Evolutionary conservation across 1,140 invertebrate species (phyloP).

Genomic region (Drosophila tropicalis): DNA sequence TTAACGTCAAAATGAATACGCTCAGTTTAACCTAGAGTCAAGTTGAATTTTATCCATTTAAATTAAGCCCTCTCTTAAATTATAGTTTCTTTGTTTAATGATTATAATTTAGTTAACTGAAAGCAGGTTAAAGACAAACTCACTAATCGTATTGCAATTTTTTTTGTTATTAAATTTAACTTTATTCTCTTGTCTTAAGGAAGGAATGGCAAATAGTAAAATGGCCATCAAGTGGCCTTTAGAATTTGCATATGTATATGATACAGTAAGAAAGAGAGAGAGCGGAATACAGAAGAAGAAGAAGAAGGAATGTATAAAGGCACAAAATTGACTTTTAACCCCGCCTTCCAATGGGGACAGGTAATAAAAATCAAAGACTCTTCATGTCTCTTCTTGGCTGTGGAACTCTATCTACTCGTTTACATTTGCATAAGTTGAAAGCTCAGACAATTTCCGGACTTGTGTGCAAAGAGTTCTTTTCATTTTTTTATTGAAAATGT

Average conservation of each 20-base stretch:
- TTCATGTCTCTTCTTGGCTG: constrained; percentile 1
- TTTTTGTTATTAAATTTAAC: not conserved
- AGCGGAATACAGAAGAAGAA: not conserved
- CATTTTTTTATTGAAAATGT: not conserved
- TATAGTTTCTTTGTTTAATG: constrained; percentile 1
- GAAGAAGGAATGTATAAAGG: not conserved
- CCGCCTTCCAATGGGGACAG: constrained; percentile 9
- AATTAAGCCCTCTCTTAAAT: not conserved
- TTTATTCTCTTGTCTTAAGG: not conserved
- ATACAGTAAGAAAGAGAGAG: not conserved
- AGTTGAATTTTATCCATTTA: not conserved
- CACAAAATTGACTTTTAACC: constrained; percentile 11
- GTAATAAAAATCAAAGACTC: constrained; percentile 40
- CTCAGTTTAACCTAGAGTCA: not conserved
- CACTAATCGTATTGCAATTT: not conserved
- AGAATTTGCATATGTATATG: constrained; percentile 12
- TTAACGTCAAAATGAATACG: not conserved
- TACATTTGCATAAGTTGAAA: constrained; percentile 50
- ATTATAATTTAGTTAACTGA: constrained; percentile 5
- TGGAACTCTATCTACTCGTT: constrained; percentile 6
- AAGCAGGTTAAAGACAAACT: not conserved
- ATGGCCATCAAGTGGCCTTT: constrained; percentile 4
- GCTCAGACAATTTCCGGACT: constrained; percentile 8
- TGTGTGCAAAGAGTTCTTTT: not conserved
- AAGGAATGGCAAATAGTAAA: constrained; percentile 5